These are phyloP conservation scores for Ptychadena robeensis DNA, from an alignment of 2,797 vertebrate species.

Conservation along the genomic window DNA sequence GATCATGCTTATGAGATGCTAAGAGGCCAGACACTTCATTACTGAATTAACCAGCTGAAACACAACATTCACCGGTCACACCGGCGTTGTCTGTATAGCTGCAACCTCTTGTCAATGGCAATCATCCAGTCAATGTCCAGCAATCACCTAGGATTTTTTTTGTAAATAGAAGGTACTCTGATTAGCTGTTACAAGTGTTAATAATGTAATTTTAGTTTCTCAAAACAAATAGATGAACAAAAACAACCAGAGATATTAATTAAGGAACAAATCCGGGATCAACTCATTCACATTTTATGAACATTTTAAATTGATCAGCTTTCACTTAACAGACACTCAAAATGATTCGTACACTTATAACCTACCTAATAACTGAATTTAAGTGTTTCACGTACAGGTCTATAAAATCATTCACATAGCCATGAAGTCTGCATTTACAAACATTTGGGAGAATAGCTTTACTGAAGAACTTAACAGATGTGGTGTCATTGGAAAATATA, in stretches of 20 bases:
- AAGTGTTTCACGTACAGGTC: too few species aligned
- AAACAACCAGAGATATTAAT: constrained; percentile 6
- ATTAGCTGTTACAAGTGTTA: constrained; percentile 1
- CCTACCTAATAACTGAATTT: too few species aligned
- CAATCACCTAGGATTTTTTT: not conserved
- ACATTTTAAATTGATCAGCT: too few species aligned
- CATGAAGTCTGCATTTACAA: too few species aligned
- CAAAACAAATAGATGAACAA: not conserved
- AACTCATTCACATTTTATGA: too few species aligned
- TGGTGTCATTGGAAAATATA: too few species aligned
- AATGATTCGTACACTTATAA: too few species aligned
- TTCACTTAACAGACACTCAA: too few species aligned
- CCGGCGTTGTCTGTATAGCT: not conserved
- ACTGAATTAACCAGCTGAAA: constrained; percentile 26
- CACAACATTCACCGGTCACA: constrained; percentile 3
- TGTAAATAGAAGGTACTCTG: not conserved
- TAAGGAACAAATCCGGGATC: too few species aligned
- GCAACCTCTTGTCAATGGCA: constrained; percentile 15
- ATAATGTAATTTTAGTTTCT: constrained; percentile 3
- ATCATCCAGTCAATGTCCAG: constrained; percentile 26
- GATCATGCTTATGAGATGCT: constrained; percentile 12
- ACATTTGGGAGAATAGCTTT: too few species aligned
- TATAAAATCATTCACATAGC: too few species aligned
- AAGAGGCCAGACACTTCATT: constrained; percentile 26
- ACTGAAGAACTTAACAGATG: too few species aligned